Base-by-base conservation (phyloP, 1,140 invertebrate genomes). In the Pseudomyrmex pallidus region DNA sequence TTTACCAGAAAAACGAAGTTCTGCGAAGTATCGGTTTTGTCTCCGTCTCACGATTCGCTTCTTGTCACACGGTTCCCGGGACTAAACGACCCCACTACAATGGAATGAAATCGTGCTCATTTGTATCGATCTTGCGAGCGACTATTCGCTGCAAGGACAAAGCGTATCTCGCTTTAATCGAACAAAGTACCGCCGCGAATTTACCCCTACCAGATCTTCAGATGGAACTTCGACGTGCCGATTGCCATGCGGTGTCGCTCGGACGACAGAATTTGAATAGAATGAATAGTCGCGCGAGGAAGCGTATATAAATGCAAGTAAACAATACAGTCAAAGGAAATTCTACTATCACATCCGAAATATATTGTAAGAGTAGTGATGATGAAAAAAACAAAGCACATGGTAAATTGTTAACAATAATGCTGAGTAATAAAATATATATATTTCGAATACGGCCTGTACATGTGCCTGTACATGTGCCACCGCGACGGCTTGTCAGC, bases 121-220 rank as follows among this genome's bases (percentile, higher is more conserved):
- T 80, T 80, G 54, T 80, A 80, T 80, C 76, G 76, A 80, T 80
- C 46, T n/a, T 48, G n/a, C 46, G 66, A 80, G 57, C 44, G 50
- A 35, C 48, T 22, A 52, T 76, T 76, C 44, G 66, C 12, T 80
- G 66, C 52, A 59, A 68, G 63, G 35, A 80, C 76, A 61, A 59
- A 72, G 44, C 54, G 66, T 72, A 72, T 80, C 66, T 72, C 20
- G 76, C 76, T 80, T 80, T 80, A 80, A 80, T 80, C 76, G 44
- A 80, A 80, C 66, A 72, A 72, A 72, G 54, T 72, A 80, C 54
- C 22, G 12, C 44, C 44, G 4, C 64, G 64, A 50, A 70, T 61
- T 80, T 66, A 20, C 15, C 59, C 0, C 20, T 35, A 70, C 20
- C 15, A 22, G 35, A 78, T 78, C 76, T 70, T 78, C 54, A n/a